Conservation (phyloP, 2,888 invertebrate species). For the Laspeyria flexula region DNA sequence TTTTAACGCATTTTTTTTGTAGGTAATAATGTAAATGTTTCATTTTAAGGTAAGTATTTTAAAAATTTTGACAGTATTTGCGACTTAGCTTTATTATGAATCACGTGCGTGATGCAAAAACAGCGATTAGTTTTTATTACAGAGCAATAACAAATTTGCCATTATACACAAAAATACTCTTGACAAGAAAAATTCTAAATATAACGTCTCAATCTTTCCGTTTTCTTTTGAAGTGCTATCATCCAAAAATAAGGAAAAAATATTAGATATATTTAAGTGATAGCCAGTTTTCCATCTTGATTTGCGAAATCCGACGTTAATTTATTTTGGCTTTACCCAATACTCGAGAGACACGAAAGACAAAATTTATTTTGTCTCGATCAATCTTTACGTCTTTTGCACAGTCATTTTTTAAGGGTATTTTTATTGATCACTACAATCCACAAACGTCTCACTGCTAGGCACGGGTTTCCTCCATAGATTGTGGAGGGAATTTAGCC, state of each 20-base stretch:
- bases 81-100: too few species aligned
- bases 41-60: too few species aligned
- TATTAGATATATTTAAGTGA: slow-evolving; percentile 6
- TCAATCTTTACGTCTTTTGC: slow-evolving; percentile 2
- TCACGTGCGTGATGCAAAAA: too few species aligned
- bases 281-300: slow-evolving; percentile 11
- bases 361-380: slow-evolving; percentile 2
- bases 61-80: too few species aligned
- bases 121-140: neutral
- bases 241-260: slow-evolving; percentile 7
- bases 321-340: slow-evolving; percentile 15
- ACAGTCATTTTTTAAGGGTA: neutral
- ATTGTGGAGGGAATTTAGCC: too few species aligned
- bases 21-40: too few species aligned
- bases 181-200: neutral
- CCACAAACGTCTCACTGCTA: too few species aligned
- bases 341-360: neutral
- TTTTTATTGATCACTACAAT: too few species aligned
- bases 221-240: neutral
- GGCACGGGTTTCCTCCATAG: too few species aligned
- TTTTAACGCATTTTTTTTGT: too few species aligned
- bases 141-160: neutral
- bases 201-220: neutral
- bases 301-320: slow-evolving; percentile 19
- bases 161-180: neutral